Percentiles rank a stretch among this genome's conserved stretches.
phyloP scores from a whole-genome alignment of 2,888 invertebrate genomes.

The Muschampia plurimacula region DNA sequence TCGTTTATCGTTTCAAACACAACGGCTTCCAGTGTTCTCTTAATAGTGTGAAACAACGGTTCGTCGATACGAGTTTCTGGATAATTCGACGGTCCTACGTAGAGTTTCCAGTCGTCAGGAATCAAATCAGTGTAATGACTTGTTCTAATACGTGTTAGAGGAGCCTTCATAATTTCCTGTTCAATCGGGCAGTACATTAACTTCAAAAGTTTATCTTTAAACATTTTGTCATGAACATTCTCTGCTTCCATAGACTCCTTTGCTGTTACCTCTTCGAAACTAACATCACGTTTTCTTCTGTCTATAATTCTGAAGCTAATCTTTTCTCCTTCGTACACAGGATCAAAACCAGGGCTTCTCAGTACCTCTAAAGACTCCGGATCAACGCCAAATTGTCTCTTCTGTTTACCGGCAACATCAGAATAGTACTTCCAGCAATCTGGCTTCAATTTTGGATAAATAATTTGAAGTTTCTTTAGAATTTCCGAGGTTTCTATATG shows the following conservation, averaged over 20 bases:
- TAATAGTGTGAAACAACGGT: slow-evolving; percentile 62
- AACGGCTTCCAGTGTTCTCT: slow-evolving; percentile 63
- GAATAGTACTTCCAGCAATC: slow-evolving; percentile 79
- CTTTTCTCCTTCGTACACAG: slow-evolving; percentile 64
- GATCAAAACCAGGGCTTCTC: slow-evolving; percentile 67
- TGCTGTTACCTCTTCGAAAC: slow-evolving; percentile 56
- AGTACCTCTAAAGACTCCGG: slow-evolving; percentile 73
- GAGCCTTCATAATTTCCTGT: slow-evolving; percentile 60
- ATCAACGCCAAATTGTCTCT: slow-evolving; percentile 77
- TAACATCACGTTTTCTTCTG: slow-evolving; percentile 69
- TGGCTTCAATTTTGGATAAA: slow-evolving; percentile 69
- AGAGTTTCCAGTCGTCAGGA: slow-evolving; percentile 73
- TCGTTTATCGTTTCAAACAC: slow-evolving; percentile 56
- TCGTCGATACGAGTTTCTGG: slow-evolving; percentile 74
- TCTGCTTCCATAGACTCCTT: slow-evolving; percentile 52
- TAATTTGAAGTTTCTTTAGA: slow-evolving; percentile 59
- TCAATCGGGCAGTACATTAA: slow-evolving; percentile 67
- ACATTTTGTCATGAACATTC: slow-evolving; percentile 51
- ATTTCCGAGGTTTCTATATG: slow-evolving; percentile 69
- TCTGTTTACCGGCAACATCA: slow-evolving; percentile 75
- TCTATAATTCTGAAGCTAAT: slow-evolving; percentile 71
- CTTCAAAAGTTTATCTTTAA: slow-evolving; percentile 59
- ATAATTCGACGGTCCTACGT: slow-evolving; percentile 71
- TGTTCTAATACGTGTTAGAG: slow-evolving; percentile 65
- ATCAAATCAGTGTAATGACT: slow-evolving; percentile 73